Percentiles rank a stretch among this genome's conserved stretches.
Conservation (phyloP, 2,113 vertebrate genomes). For the Cyanoderma ruficeps region DNA sequence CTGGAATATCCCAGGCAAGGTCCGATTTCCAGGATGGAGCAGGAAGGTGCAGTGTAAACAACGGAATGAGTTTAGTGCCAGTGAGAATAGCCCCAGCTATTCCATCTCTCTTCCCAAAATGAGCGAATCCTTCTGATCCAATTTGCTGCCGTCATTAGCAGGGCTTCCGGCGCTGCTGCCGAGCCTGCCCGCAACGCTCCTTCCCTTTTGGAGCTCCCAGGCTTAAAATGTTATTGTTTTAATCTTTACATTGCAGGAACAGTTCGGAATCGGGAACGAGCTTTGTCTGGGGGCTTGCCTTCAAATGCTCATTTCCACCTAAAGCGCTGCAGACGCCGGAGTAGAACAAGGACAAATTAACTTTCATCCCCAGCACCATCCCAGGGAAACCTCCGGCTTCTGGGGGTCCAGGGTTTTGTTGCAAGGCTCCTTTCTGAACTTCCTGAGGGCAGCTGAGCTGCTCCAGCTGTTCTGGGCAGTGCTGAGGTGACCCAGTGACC, state of each 20-base stretch:
- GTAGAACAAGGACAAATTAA: conserved; percentile 21
- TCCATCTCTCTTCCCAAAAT: conserved; percentile 64
- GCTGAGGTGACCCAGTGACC: background rate
- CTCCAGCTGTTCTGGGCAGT: background rate
- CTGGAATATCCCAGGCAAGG: background rate
- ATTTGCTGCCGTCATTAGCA: conserved; percentile 66
- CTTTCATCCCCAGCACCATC: background rate
- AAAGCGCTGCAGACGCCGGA: background rate
- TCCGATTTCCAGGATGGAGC: background rate
- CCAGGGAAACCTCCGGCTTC: background rate
- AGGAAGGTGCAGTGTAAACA: conserved; percentile 42
- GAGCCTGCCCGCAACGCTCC: background rate
- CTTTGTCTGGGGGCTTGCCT: conserved; percentile 4
- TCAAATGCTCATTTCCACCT: background rate
- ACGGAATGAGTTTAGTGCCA: conserved; percentile 58
- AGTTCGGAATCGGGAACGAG: background rate
- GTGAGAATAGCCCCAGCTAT: conserved; percentile 36
- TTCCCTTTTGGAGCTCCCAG: background rate
- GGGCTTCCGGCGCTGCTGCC: background rate
- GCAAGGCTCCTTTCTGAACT: background rate
- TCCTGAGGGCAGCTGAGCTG: background rate
- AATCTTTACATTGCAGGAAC: conserved; percentile 15
- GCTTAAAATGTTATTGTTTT: conserved; percentile 44
- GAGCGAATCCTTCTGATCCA: conserved; percentile 67
- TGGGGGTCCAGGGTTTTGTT: background rate